Base-by-base conservation (phyloP, 2,888 invertebrate genomes). In the Parnassius mnemosyne region DNA sequence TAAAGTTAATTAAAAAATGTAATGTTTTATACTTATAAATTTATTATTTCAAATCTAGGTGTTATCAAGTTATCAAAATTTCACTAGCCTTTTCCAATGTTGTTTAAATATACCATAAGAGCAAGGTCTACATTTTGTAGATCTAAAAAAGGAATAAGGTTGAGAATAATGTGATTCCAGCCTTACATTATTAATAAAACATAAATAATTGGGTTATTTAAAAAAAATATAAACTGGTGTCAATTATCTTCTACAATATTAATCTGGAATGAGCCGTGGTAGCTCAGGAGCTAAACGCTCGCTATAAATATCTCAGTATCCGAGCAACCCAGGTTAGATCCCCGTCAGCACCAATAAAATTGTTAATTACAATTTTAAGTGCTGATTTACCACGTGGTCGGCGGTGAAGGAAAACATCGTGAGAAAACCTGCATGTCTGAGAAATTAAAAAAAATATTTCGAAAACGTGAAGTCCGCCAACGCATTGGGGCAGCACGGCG, bases 61-160 rank as follows among this genome's bases (percentile, higher is more conserved):
- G 85, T 85, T 85, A 83, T 85, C 85, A 81, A 84, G 81, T 84
- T 90, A 90, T 89, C 86, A 90, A 91, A 91, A 90, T 85, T 87
- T 91, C 91, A 91, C 91, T 91, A 91, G 91, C 91, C 91, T 91
- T 91, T 88, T 85, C 85, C 77, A 85, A 84, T 86, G 83, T 85
- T 81, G 83, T 85, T 81, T 84, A 80, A 81, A 76, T 83, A 87
- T 80, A 85, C 78, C 78, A 83, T 82, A 84, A 86, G 83, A 85
- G 84, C 84, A 89, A 89, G 85, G 86, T 85, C 83, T 85, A 85
- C 71, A 73, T 79, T 34, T 79, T 81, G 81, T 80, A 83, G 79
- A 74, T 76, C 74, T 74, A 75, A 77, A 80, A 74, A 75, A 71
- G 72, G 71, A 70, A 71, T 65, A 72, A 72, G 64, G 67, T 74